phyloP scores from a whole-genome alignment of 2,113 vertebrate genomes.

The Oplegnathus fasciatus region DNA sequence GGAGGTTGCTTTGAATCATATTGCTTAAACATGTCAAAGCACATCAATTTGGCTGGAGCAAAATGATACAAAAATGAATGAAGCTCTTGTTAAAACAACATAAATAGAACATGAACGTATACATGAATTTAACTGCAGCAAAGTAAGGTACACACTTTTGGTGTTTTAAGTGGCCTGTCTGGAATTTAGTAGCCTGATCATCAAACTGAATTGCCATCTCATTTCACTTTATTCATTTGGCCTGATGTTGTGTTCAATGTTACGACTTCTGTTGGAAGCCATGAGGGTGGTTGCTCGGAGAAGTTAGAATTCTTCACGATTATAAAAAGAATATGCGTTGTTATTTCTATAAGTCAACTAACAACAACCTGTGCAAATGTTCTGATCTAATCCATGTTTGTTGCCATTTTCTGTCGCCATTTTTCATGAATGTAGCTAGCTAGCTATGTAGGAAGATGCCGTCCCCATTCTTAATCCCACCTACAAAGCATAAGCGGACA shows the following conservation, averaged over 20 bases:
- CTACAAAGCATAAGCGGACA: too few relatives aligned
- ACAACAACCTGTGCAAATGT: too few relatives aligned
- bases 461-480: too few relatives aligned
- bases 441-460: too few relatives aligned
- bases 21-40: neutral
- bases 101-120: neutral
- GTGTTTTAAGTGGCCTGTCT: neutral
- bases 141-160: neutral
- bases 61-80: neutral
- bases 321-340: too few relatives aligned
- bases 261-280: neutral
- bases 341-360: too few relatives aligned
- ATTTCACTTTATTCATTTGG: neutral
- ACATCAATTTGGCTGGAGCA: neutral
- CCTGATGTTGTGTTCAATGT: too few relatives aligned
- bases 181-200: neutral
- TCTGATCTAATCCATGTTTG: too few relatives aligned
- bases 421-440: too few relatives aligned
- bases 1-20: neutral
- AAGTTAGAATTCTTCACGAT: too few relatives aligned
- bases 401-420: too few relatives aligned
- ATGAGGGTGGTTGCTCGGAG: neutral
- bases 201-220: neutral
- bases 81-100: neutral
- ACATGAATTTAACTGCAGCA: neutral